A percentile compares a stretch with the other conserved stretches of the same genome.
phyloP scores from a whole-genome alignment of 2,113 vertebrate species.

The Ardeotis arabs region DNA sequence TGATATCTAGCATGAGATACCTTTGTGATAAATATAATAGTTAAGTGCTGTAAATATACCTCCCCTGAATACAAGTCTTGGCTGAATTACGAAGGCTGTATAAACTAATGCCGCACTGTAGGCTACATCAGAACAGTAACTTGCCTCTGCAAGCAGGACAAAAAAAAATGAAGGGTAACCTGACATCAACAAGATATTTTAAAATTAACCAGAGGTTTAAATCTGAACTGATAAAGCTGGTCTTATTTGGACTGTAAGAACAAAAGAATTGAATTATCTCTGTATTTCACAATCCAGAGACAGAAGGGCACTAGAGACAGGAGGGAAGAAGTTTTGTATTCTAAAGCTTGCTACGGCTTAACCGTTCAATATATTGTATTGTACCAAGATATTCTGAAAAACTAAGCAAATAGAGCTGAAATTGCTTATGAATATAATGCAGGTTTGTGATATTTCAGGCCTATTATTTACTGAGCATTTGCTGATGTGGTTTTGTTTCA shows the following conservation, averaged over 20 bases:
- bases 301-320: background rate
- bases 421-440: slow-evolving; percentile 56
- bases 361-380: background rate
- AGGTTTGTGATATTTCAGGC: slow-evolving; percentile 26
- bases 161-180: background rate
- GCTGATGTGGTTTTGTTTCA: slow-evolving; percentile 51
- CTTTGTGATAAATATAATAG: background rate
- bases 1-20: background rate
- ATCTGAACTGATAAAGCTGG: background rate
- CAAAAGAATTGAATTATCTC: background rate
- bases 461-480: slow-evolving; percentile 42
- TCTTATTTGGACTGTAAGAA: background rate
- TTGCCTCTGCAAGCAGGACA: background rate
- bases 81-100: background rate
- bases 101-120: background rate
- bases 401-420: slow-evolving; percentile 39
- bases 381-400: slow-evolving; percentile 31
- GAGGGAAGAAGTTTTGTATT: background rate
- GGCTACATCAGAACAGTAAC: background rate
- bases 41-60: background rate
- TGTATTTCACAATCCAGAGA: background rate
- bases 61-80: background rate
- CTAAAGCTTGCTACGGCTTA: background rate
- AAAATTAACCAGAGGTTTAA: background rate
- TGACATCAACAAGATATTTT: background rate